Conservation (phyloP, 2,888 invertebrate species). For the Asteroscopus sphinx region DNA sequence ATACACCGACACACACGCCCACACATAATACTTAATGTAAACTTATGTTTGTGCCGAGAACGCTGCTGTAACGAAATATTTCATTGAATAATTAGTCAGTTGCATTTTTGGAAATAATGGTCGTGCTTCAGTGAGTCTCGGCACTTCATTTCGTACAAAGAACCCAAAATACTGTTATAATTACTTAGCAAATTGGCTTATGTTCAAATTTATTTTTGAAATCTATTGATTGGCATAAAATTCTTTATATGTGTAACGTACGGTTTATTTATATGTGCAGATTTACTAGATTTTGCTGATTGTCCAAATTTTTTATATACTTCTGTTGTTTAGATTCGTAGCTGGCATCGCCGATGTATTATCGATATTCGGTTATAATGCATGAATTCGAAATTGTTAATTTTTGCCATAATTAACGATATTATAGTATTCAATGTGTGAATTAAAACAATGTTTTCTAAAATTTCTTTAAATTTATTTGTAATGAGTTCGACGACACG, state of each 20-base stretch:
- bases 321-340: slow-evolving; percentile 45
- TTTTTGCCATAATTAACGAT: neutral
- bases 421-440: neutral
- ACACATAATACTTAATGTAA: slow-evolving; percentile 6
- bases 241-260: slow-evolving; percentile 43
- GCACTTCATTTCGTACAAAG: slow-evolving; percentile 17
- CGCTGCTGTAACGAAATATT: slow-evolving; percentile 7
- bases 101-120: neutral
- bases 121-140: slow-evolving; percentile 29
- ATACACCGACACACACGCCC: slow-evolving; percentile 6
- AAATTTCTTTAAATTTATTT: no score
- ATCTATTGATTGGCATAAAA: slow-evolving; percentile 52
- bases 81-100: neutral
- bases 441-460: neutral
- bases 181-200: slow-evolving; percentile 54
- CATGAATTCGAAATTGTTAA: slow-evolving; percentile 21
- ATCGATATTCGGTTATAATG: neutral
- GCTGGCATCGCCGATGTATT: slow-evolving; percentile 40
- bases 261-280: slow-evolving; percentile 50
- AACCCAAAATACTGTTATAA: slow-evolving; percentile 12
- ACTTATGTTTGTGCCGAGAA: slow-evolving; percentile 12
- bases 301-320: slow-evolving; percentile 38
- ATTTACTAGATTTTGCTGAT: slow-evolving; percentile 46
- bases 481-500: no score
- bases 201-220: slow-evolving; percentile 45